Percentiles rank a stretch among this genome's conserved stretches.
These are phyloP conservation scores for Amphipyra tragopoginis DNA, from an alignment of 2,888 invertebrate genomes.

Conservation along the genomic window DNA sequence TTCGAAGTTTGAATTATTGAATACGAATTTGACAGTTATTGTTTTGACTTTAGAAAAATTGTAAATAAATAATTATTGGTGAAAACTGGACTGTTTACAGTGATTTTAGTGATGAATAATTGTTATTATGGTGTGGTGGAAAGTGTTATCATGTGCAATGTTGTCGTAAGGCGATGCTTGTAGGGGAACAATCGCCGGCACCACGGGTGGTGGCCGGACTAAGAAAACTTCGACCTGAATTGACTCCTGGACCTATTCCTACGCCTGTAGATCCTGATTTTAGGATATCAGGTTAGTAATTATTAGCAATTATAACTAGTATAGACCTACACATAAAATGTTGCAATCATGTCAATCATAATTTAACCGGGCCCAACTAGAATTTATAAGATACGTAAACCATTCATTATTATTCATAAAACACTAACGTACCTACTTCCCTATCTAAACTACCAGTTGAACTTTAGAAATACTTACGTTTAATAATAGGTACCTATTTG, in stretches of 20 bases:
- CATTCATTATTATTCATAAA: constrained; percentile 20
- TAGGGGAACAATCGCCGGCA: constrained; percentile 87
- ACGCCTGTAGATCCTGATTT: constrained; percentile 84
- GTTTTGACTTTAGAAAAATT: constrained; percentile 53
- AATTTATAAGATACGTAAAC: constrained; percentile 6
- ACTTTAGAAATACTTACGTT: constrained; percentile 24
- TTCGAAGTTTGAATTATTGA: constrained; percentile 83
- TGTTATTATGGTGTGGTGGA: constrained; percentile 73
- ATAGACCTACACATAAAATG: background rate
- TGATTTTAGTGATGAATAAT: constrained; percentile 62
- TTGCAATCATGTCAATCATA: constrained; percentile 14
- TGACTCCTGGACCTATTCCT: constrained; percentile 83
- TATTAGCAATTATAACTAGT: background rate
- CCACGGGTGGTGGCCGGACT: constrained; percentile 88
- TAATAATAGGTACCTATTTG: constrained; percentile 26
- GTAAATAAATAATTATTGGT: constrained; percentile 46
- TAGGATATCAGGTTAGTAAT: constrained; percentile 84
- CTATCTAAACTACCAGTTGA: constrained; percentile 24
- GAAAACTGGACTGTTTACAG: constrained; percentile 53
- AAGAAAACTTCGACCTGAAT: constrained; percentile 85
- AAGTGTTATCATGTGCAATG: constrained; percentile 77
- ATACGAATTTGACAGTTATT: constrained; percentile 79
- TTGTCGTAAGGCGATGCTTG: constrained; percentile 85
- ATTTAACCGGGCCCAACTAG: constrained; percentile 25
- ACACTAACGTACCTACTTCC: background rate